These are phyloP conservation scores for Hydropsyche betteni DNA, from an alignment of 2,888 invertebrate genomes.

Conservation along the genomic window DNA sequence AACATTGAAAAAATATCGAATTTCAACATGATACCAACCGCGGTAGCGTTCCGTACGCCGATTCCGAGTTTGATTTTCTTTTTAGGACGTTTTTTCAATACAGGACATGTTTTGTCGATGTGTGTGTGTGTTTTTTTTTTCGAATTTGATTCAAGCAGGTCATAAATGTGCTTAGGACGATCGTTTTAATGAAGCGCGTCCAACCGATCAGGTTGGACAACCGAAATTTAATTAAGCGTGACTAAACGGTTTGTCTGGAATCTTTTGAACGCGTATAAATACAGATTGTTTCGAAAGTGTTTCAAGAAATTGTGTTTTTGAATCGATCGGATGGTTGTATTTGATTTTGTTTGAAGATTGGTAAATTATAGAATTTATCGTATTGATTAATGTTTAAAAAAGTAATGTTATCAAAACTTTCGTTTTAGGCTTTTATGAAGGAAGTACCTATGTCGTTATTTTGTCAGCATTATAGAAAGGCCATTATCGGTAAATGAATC, in stretches of 20 bases:
- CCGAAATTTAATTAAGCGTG: conserved; percentile 52
- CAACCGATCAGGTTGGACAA: conserved; percentile 47
- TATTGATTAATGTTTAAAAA: no score
- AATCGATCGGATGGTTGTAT: no score
- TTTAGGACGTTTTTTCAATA: background rate
- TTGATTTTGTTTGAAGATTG: no score
- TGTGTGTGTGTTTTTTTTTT: background rate
- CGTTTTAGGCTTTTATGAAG: no score
- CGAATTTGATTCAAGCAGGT: background rate
- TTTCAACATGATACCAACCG: conserved; percentile 6
- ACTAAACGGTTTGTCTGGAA: conserved; percentile 49
- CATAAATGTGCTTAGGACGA: background rate
- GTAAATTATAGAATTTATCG: no score
- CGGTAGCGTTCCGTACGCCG: no score
- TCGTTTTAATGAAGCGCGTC: conserved; percentile 47
- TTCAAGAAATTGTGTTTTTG: background rate
- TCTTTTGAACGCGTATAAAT: background rate
- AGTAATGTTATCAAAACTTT: no score
- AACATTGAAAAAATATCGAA: conserved; percentile 30
- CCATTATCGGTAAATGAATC: no score
- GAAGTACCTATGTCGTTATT: no score
- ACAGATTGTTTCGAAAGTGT: no score
- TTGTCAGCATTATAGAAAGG: no score
- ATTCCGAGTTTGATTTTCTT: background rate
- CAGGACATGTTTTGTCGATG: background rate